Conservation (phyloP, 2,113 vertebrate genomes). For the Oceanites oceanicus region DNA sequence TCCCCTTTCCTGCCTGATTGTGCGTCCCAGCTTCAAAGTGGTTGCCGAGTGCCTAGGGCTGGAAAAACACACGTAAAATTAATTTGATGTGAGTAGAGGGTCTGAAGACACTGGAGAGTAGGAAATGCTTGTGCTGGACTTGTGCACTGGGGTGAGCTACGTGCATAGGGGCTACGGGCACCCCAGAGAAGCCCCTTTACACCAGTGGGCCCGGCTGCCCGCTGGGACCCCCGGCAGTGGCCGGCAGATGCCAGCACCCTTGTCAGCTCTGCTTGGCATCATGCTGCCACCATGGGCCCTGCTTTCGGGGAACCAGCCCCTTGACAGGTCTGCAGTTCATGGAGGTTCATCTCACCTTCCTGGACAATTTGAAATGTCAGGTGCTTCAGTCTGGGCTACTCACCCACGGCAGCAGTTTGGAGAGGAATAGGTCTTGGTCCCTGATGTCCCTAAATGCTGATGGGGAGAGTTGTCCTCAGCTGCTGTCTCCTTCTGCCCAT, state of each 20-base stretch:
- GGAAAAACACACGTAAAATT: neutral
- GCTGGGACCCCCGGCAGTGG: accelerated
- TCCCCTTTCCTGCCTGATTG: neutral
- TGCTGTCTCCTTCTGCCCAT: neutral
- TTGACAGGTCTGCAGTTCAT: neutral
- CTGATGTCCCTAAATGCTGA: neutral
- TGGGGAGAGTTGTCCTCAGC: neutral
- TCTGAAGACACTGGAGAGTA: neutral
- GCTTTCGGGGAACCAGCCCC: neutral
- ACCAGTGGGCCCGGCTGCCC: neutral
- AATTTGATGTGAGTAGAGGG: neutral
- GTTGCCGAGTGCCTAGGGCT: neutral
- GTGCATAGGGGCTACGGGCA: accelerated
- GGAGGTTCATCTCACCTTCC: neutral
- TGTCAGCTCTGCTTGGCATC: neutral
- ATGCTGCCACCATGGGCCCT: neutral
- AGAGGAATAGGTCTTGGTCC: neutral
- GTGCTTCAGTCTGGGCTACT: neutral
- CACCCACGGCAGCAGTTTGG: accelerated
- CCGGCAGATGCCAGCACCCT: neutral
- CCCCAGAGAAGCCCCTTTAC: neutral
- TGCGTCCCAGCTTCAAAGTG: neutral
- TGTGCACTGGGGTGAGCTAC: neutral
- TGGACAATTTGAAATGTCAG: neutral
- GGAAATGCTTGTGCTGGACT: neutral